Conservation (phyloP, 2,888 invertebrate genomes). For the Drosophila neotestacea region DNA sequence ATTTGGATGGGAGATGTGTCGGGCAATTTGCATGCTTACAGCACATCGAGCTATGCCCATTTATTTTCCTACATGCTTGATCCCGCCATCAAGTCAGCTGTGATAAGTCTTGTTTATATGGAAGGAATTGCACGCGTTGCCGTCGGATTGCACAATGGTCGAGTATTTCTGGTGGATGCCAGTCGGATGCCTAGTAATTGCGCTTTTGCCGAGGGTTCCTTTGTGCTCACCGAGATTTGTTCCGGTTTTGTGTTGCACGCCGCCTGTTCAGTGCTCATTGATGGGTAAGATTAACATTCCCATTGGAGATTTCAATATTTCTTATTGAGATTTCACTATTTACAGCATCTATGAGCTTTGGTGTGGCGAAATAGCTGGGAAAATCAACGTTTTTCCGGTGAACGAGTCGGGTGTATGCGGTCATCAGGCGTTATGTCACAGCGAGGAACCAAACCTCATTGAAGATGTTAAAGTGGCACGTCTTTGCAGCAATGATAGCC, state of each 20-base stretch:
- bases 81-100: slow-evolving; percentile 88
- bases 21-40: slow-evolving; percentile 94
- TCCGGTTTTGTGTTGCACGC: slow-evolving; percentile 89
- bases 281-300: slow-evolving; percentile 71
- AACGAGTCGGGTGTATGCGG: slow-evolving; percentile 90
- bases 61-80: slow-evolving; percentile 90
- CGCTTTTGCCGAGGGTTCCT: slow-evolving; percentile 90
- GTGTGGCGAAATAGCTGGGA: slow-evolving; percentile 94
- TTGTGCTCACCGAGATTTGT: slow-evolving; percentile 92
- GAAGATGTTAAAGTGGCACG: slow-evolving; percentile 88
- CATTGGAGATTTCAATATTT: not conserved
- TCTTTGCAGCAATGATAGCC: slow-evolving; percentile 88
- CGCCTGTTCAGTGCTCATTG: slow-evolving; percentile 87
- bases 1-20: slow-evolving; percentile 96
- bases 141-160: slow-evolving; percentile 92
- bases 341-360: slow-evolving; percentile 90
- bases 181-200: slow-evolving; percentile 87
- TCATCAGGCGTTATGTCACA: slow-evolving; percentile 90
- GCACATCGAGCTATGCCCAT: slow-evolving; percentile 87
- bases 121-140: slow-evolving; percentile 90
- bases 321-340: not conserved
- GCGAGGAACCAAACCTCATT: slow-evolving; percentile 84
- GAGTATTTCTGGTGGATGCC: slow-evolving; percentile 90
- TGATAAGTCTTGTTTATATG: slow-evolving; percentile 89
- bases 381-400: slow-evolving; percentile 91